A percentile compares a stretch with the other conserved stretches of the same genome.
Evolutionary conservation across 2,888 invertebrate species (phyloP).

Genomic region (Apodemia duryi): DNA sequence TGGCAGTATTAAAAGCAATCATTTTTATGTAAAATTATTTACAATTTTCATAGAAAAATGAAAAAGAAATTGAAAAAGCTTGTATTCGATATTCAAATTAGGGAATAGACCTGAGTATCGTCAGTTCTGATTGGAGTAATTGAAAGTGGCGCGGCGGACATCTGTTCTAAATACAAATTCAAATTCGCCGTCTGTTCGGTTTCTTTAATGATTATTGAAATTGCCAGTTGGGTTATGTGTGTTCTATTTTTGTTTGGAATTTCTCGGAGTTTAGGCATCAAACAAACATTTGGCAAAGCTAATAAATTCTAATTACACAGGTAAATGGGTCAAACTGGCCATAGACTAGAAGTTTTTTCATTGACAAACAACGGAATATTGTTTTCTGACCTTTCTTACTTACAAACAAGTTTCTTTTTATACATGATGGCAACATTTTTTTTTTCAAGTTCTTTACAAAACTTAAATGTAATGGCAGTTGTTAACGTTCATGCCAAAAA

Average conservation of each 20-base stretch:
- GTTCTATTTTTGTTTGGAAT: constrained; percentile 63
- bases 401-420: too few species aligned
- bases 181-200: constrained; percentile 51
- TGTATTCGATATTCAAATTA: constrained; percentile 54
- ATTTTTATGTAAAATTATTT: not conserved
- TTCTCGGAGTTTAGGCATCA: constrained; percentile 39
- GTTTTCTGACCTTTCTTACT: not conserved
- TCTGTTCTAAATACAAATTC: constrained; percentile 52
- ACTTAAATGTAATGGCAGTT: too few species aligned
- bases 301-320: constrained; percentile 18
- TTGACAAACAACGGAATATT: not conserved
- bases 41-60: not conserved
- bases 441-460: too few species aligned
- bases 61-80: constrained; percentile 32
- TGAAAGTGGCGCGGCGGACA: constrained; percentile 50
- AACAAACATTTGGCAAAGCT: constrained; percentile 25
- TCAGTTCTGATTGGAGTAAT: constrained; percentile 50
- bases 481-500: too few species aligned
- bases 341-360: constrained; percentile 21
- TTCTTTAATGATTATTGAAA: constrained; percentile 73
- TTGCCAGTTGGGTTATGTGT: constrained; percentile 52
- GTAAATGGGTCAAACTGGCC: constrained; percentile 21
- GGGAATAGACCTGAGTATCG: constrained; percentile 45
- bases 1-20: not conserved
- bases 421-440: too few species aligned